These are phyloP conservation scores for Coilia nasus DNA, from an alignment of 2,797 vertebrate species.

Conservation along the genomic window DNA sequence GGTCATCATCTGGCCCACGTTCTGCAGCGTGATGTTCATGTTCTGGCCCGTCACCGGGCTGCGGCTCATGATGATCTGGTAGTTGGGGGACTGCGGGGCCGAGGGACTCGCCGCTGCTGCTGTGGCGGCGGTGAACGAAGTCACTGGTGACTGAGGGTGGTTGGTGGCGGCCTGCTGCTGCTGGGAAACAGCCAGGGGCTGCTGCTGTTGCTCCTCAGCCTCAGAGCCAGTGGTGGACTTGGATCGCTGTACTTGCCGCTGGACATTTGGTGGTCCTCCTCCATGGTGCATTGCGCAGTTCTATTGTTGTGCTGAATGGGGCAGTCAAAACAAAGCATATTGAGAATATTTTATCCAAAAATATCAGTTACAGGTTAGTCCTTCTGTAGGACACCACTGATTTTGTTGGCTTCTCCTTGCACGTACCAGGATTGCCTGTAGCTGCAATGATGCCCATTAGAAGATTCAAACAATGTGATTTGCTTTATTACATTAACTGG, in stretches of 20 bases:
- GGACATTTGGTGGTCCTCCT: slow-evolving; percentile 90
- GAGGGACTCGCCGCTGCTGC: slow-evolving; percentile 91
- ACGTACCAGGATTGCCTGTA: not conserved
- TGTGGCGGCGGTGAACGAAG: slow-evolving; percentile 87
- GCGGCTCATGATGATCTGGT: slow-evolving; percentile 94
- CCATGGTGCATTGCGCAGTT: slow-evolving; percentile 97
- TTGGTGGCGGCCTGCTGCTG: slow-evolving; percentile 77
- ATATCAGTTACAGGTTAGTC: not conserved
- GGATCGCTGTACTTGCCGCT: slow-evolving; percentile 92
- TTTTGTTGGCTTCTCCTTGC: not conserved
- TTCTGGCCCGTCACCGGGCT: slow-evolving; percentile 89
- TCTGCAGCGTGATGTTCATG: slow-evolving; percentile 95
- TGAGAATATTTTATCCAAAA: not conserved
- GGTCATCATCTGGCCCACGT: slow-evolving; percentile 84
- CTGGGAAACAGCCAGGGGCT: slow-evolving; percentile 66
- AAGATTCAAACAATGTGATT: not conserved
- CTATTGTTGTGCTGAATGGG: slow-evolving; percentile 56
- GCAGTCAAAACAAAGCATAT: not conserved
- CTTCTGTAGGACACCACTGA: not conserved
- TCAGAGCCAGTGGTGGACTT: slow-evolving; percentile 87
- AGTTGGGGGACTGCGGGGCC: slow-evolving; percentile 93
- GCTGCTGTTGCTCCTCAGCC: slow-evolving; percentile 79
- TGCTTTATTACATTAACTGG: not conserved
- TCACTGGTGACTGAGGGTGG: slow-evolving; percentile 88
- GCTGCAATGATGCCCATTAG: not conserved